Evolutionary conservation across 2,888 invertebrate genomes (phyloP).

Genomic region (Amorpha juglandis): DNA sequence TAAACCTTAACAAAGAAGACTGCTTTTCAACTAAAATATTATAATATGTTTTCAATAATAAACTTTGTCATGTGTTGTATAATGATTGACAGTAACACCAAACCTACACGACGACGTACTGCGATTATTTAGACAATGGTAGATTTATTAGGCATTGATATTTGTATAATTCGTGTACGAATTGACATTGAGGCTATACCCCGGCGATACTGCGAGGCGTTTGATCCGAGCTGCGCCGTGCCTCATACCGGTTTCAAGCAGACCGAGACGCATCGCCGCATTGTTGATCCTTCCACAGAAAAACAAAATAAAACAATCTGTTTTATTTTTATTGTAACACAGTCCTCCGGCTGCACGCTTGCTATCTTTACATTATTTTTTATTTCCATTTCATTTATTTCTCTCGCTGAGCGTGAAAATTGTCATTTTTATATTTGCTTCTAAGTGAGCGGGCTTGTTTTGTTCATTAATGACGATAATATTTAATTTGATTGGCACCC

Average conservation of each 20-base stretch:
- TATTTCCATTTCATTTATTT: constrained; percentile 41
- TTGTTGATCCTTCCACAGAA: constrained; percentile 76
- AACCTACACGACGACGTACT: not conserved
- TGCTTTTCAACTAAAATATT: not conserved
- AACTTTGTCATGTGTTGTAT: no score
- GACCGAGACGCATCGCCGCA: constrained; percentile 69
- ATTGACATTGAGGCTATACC: constrained; percentile 61
- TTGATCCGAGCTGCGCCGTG: constrained; percentile 63
- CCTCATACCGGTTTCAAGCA: constrained; percentile 76
- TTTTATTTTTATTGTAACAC: constrained; percentile 61
- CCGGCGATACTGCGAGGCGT: constrained; percentile 65
- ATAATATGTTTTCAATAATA: not conserved
- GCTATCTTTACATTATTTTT: constrained; percentile 53
- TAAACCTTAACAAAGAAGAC: not conserved
- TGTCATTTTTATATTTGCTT: constrained; percentile 31
- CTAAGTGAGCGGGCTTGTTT: constrained; percentile 29
- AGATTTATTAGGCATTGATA: constrained; percentile 10
- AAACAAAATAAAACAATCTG: constrained; percentile 76
- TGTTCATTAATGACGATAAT: constrained; percentile 32
- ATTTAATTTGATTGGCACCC: constrained; percentile 43
- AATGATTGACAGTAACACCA: not conserved
- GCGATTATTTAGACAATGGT: constrained; percentile 14
- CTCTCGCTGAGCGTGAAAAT: constrained; percentile 30
- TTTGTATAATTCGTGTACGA: constrained; percentile 29
- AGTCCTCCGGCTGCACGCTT: constrained; percentile 45